A percentile compares a stretch with the other conserved stretches of the same genome.
Conservation (phyloP, 2,888 invertebrate species). For the Synergus gifuensis region DNA sequence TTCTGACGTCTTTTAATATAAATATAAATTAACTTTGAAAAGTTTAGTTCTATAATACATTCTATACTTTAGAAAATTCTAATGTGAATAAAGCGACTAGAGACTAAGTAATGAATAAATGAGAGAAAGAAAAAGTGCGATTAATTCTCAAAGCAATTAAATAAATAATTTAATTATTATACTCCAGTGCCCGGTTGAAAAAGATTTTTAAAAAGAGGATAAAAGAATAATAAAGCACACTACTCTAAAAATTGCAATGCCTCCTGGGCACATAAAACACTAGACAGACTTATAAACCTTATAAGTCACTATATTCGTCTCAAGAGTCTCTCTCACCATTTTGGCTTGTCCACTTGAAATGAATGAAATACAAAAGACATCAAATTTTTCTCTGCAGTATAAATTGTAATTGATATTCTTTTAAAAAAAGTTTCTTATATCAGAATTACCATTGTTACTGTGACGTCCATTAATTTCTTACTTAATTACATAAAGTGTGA, state of each 20-base stretch:
- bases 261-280: constrained; percentile 22
- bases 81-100: not conserved
- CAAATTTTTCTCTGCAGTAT: not conserved
- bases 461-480: no score
- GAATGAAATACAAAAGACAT: not conserved
- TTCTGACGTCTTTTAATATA: not conserved
- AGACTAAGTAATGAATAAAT: not conserved
- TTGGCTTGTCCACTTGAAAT: constrained; percentile 25
- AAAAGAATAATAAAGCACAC: constrained; percentile 33
- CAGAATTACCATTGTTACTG: not conserved
- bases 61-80: not conserved
- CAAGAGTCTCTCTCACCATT: constrained; percentile 11
- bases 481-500: no score
- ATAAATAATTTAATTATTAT: constrained; percentile 30
- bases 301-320: constrained; percentile 29
- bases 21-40: not conserved
- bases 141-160: constrained; percentile 15
- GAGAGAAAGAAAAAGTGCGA: not conserved
- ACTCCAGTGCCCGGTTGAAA: not conserved
- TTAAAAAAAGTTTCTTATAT: not conserved
- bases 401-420: constrained; percentile 13
- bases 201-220: constrained; percentile 6
- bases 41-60: not conserved
- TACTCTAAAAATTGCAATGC: constrained; percentile 22
- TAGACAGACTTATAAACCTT: constrained; percentile 32